A percentile compares a stretch with the other conserved stretches of the same genome.
These are phyloP conservation scores for Synergus japonicus DNA, from an alignment of 2,888 invertebrate species.

Conservation along the genomic window DNA sequence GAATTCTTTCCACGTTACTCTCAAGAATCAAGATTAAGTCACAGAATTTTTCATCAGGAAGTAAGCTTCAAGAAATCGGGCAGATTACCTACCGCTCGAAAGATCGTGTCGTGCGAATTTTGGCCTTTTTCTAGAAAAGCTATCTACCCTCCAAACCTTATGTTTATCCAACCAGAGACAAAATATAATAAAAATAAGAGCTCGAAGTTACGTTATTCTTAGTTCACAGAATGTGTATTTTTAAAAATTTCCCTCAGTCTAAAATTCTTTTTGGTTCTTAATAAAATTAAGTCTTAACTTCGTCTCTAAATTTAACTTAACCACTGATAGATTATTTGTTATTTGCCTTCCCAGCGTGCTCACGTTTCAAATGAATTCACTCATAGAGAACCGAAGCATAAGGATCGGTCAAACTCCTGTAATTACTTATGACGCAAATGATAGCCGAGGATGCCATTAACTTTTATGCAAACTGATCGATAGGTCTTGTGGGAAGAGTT, in stretches of 20 bases:
- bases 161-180: background rate
- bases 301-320: background rate
- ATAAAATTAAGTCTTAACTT: background rate
- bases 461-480: background rate
- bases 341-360: background rate
- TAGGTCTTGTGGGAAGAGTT: background rate
- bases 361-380: background rate
- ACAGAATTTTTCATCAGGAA: background rate
- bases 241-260: background rate
- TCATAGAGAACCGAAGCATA: background rate
- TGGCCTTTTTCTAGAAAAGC: background rate
- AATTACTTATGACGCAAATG: conserved; percentile 3
- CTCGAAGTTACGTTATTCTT: background rate
- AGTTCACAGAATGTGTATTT: background rate
- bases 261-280: background rate
- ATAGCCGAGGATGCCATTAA: background rate
- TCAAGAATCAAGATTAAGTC: background rate
- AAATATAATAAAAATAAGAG: background rate
- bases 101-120: background rate
- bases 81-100: background rate
- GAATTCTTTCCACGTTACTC: background rate
- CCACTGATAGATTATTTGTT: background rate
- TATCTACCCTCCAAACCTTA: background rate
- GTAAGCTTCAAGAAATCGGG: background rate
- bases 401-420: background rate